Conservation (phyloP, 2,888 invertebrate genomes). For the Augiades crinisus region DNA sequence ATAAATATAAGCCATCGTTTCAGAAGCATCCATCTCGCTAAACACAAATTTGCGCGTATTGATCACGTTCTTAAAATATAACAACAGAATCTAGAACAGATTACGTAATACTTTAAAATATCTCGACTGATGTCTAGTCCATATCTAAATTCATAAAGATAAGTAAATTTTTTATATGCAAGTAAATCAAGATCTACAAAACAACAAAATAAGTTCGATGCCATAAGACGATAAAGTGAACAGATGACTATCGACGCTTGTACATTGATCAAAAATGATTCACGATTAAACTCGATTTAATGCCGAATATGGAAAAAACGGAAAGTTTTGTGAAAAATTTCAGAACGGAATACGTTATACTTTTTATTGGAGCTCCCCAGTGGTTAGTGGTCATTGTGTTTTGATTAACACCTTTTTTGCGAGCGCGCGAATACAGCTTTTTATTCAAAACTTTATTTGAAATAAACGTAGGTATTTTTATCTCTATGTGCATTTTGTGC, state of each 20-base stretch:
- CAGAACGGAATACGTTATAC: slow-evolving; percentile 1
- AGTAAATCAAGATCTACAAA: not conserved
- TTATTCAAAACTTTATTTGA: not conserved
- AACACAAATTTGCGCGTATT: too few species aligned
- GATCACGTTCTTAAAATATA: too few species aligned
- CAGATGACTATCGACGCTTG: not conserved
- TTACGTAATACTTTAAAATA: too few species aligned
- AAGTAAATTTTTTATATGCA: too few species aligned
- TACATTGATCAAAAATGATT: slow-evolving; percentile 16
- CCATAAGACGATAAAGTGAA: not conserved
- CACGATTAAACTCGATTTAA: slow-evolving; percentile 7
- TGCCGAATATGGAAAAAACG: slow-evolving; percentile 6
- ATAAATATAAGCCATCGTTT: too few species aligned
- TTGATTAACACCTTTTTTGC: slow-evolving; percentile 13
- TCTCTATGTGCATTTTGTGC: slow-evolving; percentile 1
- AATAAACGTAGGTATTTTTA: slow-evolving; percentile 5
- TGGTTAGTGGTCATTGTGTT: slow-evolving; percentile 5
- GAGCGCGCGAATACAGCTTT: not conserved
- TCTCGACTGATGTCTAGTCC: too few species aligned
- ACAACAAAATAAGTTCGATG: not conserved
- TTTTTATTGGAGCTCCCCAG: slow-evolving; percentile 13
- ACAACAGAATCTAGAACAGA: too few species aligned
- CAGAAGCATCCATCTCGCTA: too few species aligned
- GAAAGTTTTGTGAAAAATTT: slow-evolving; percentile 5
- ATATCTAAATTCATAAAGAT: too few species aligned